Evolutionary conservation across 2,797 vertebrate genomes (phyloP).

Genomic region (Sebastes vulpes): DNA sequence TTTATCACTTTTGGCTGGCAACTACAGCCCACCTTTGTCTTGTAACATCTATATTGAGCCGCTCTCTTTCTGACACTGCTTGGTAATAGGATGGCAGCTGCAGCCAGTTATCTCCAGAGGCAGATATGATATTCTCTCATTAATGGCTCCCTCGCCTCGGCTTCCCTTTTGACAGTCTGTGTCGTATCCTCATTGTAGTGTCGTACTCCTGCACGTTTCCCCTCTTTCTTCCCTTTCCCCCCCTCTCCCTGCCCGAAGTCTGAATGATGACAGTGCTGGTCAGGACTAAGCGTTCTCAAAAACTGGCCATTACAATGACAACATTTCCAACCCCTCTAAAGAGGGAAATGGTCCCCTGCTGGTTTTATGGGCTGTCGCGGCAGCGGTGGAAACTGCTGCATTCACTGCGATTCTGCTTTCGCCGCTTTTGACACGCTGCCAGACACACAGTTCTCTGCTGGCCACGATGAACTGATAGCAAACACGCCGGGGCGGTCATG

Average conservation of each 20-base stretch:
- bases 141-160: conserved; percentile 48
- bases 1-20: conserved; percentile 23
- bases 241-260: background rate
- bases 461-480: conserved; percentile 35
- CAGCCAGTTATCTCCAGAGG: conserved; percentile 56
- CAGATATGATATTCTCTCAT: conserved; percentile 64
- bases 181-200: conserved; percentile 18
- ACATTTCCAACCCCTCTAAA: conserved; percentile 43
- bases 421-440: conserved; percentile 38
- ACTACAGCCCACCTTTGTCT: conserved; percentile 46
- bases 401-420: conserved; percentile 11
- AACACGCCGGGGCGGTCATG: conserved; percentile 38
- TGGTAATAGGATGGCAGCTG: conserved; percentile 44
- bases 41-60: conserved; percentile 55
- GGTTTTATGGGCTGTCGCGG: conserved; percentile 32
- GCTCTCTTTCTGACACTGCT: conserved; percentile 34
- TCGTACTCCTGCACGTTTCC: background rate
- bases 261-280: conserved; percentile 19
- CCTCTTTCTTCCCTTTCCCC: background rate
- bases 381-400: conserved; percentile 29
- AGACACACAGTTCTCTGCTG: conserved; percentile 33
- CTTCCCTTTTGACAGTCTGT: conserved; percentile 43
- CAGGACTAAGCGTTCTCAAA: conserved; percentile 35
- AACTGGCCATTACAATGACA: conserved; percentile 53
- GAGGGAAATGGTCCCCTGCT: conserved; percentile 41